Base-by-base conservation (phyloP, 1,140 invertebrate genomes). In the Asbolus verrucosus region DNA sequence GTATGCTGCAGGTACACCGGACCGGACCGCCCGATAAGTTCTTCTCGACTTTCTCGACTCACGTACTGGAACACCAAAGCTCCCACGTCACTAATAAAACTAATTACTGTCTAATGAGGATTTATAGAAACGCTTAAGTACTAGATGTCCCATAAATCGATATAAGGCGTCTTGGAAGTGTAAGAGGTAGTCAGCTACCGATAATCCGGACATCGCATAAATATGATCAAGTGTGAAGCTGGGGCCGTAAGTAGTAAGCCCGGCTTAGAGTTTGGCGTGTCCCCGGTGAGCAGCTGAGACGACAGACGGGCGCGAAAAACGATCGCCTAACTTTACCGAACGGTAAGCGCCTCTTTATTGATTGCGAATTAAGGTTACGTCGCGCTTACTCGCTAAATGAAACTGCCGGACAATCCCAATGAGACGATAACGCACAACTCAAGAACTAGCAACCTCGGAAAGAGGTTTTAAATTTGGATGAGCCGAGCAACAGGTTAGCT, bases 141-240 rank as follows among this genome's bases (percentile, higher is more conserved):
- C 67, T 76, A 74, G 69, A 70, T 77, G 77, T 78, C 75, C 73
- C 75, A 80, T 80, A 79, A 81, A 81, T 81, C 79, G 79, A 81
- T 81, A 77, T 75, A 75, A 75, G 69, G 71, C 77, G 73, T 76
- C 77, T 78, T 78, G 75, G 70, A 79, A 77, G 76, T 77, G 73
- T 77, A 79, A 77, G 77, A 75, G 76, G 72, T 78, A 77, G 76
- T 75, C 77, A 76, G 74, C 77, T 65, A 72, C 71, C 75, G 78
- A 82, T 82, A 82, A 82, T 81, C 81, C 78, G 77, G 77, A 75
- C 80, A 81, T 80, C 80, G 80, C 81, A 83, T 83, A 83, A 83
- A 82, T 82, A 83, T 83, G 81, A 83, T 83, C 81, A 81, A 82
- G 80, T 82, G 80, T 81, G 79, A 79, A 80, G 76, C 76, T 77